Conservation (phyloP, 2,113 vertebrate genomes). For the Oreochromis niloticus region DNA sequence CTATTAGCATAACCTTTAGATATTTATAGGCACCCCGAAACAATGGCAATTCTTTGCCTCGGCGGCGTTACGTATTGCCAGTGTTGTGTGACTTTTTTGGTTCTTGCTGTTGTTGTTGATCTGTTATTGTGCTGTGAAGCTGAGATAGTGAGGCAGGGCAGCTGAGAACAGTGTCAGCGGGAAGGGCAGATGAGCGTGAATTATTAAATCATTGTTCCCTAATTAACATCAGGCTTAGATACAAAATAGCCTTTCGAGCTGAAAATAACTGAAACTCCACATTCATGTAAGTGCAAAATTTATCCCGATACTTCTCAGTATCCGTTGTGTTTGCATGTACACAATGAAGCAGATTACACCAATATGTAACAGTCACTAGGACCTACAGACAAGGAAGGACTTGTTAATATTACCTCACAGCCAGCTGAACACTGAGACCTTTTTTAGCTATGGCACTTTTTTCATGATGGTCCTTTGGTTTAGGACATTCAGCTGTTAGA, state of each 20-base stretch:
- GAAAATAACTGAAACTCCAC: conserved; percentile 14
- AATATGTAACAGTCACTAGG: neutral
- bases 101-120: conserved; percentile 9
- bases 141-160: neutral
- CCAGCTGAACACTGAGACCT: conserved; percentile 29
- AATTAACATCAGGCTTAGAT: conserved; percentile 53
- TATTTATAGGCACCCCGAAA: conserved; percentile 38
- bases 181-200: conserved; percentile 47
- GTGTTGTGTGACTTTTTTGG: conserved; percentile 35
- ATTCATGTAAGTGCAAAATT: neutral
- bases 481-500: neutral
- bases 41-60: conserved; percentile 24
- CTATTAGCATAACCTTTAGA: conserved; percentile 54
- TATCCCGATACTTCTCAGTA: neutral
- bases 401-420: conserved; percentile 45
- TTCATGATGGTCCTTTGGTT: conserved; percentile 26
- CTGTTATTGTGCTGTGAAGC: conserved; percentile 39
- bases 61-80: conserved; percentile 33
- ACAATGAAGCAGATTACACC: neutral
- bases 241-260: conserved; percentile 15
- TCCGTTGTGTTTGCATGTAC: neutral
- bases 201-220: conserved; percentile 58
- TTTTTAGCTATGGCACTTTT: conserved; percentile 28
- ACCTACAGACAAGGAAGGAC: neutral
- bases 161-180: conserved; percentile 43